Base-by-base conservation (phyloP, 2,888 invertebrate species). In the Latrodectus elegans region DNA sequence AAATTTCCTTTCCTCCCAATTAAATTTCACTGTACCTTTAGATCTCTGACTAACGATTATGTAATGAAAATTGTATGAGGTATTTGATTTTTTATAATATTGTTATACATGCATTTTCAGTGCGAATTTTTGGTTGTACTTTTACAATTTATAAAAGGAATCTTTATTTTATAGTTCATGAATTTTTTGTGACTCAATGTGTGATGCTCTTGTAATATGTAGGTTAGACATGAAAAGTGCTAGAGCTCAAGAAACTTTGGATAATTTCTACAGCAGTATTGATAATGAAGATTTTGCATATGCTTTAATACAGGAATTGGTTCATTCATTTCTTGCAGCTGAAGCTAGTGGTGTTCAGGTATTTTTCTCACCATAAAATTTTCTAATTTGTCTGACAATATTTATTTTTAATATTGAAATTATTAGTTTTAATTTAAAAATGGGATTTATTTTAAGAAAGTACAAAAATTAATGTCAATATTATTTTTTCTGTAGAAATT, bases 311-410 rank as follows among this genome's bases (percentile, higher is more conserved):
- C 91, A 91, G 83, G 92, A 92, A 77, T 90, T 93, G 26, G 91
- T 92, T 12, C 92, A 92, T 84, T 92, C 92, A 4, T 93, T 92
- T 90, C 91, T 93, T 52, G 92, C 92, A 64, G 92, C 93, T 11
- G 91, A 91, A 75, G 92, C 92, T 82, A 91, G 92, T 22, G 84
- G 89, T 76, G 75, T 89, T 79, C 90, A 90, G 84, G 90, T 89
- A 82, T 17, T 22, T 89, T 38, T 11, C 10, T 9, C 10, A 60
- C 1, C 60, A 11, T 15, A 60, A 60, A 6, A 60, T 60, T 60
- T 14, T 55, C 55, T 60, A 60, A 15, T 1, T 38, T 38, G 6
- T 38, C 38, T 38, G 38, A 38, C 38, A 38, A 60, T n/a, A 51
- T 78, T 52, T 67, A 51, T 52, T 10, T 52, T 22, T 15, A 11